These are phyloP conservation scores for Drosophila tsacasi DNA, from an alignment of 1,140 invertebrate species.

Conservation along the genomic window DNA sequence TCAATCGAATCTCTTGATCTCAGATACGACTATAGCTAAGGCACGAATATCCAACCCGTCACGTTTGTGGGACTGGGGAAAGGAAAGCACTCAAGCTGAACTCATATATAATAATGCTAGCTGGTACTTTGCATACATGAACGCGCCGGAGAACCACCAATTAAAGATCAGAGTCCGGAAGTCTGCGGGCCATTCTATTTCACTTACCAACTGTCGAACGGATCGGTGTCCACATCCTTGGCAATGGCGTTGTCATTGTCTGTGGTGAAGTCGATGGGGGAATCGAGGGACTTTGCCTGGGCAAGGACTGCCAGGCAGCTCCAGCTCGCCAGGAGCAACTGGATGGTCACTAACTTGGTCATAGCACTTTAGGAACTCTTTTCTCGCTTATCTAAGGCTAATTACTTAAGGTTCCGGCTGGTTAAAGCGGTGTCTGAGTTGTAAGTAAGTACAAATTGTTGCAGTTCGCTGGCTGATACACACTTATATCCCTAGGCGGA, in stretches of 20 bases:
- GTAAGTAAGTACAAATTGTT: slow-evolving; percentile 34
- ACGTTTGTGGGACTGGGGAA: slow-evolving; percentile 43
- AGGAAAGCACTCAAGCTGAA: slow-evolving; percentile 49
- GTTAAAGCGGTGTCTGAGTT: background rate
- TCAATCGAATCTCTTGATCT: slow-evolving; percentile 41
- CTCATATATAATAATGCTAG: slow-evolving; percentile 5
- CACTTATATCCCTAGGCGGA: slow-evolving; percentile 16
- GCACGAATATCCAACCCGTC: slow-evolving; percentile 42
- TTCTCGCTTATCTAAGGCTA: slow-evolving; percentile 3
- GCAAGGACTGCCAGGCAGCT: slow-evolving; percentile 32
- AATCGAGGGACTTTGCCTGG: slow-evolving; percentile 34
- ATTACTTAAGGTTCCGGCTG: slow-evolving; percentile 1
- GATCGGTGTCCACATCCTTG: slow-evolving; percentile 24
- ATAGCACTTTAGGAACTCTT: slow-evolving; percentile 28
- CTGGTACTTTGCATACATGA: slow-evolving; percentile 19
- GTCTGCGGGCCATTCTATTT: slow-evolving; percentile 3
- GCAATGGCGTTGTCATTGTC: slow-evolving; percentile 46
- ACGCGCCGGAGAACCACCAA: background rate
- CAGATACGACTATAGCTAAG: slow-evolving; percentile 31
- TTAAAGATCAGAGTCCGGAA: slow-evolving; percentile 33
- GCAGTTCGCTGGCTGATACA: slow-evolving; percentile 30
- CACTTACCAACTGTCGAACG: slow-evolving; percentile 70
- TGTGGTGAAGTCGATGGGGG: slow-evolving; percentile 25
- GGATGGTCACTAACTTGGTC: slow-evolving; percentile 21
- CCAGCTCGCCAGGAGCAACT: slow-evolving; percentile 37